Base-by-base conservation (phyloP, 2,113 vertebrate species). In the Atrichornis clamosus region DNA sequence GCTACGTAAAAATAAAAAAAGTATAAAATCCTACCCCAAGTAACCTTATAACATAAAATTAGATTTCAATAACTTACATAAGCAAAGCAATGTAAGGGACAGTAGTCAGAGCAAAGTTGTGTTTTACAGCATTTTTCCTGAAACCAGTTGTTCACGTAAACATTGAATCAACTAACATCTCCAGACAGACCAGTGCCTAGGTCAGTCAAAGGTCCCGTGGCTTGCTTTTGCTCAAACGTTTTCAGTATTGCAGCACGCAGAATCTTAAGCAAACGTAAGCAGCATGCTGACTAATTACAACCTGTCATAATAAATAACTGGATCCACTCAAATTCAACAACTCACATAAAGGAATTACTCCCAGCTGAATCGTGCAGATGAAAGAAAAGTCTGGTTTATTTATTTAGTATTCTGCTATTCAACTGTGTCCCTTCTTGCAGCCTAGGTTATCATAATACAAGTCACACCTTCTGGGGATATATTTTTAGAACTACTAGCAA, bases 401-500 rank as follows among this genome's bases (percentile, higher is more conserved):
- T 80, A 49, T 16, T 73, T 53, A 28, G 14, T 47, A 67, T 84
- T 63, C 39, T 73, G 8, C 89, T 90, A 60, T 18, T 74, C 46
- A 62, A 3, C 39, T 78, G 27, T 33, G n/a, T 19, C 17, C 32
- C 30, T 85, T 91, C 75, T 94, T 68, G 26, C 18, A 96, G 55
- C 27, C 58, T 76, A 80, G 33, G 39, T 81, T 82, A 84, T 88
- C 53, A 86, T 96, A 55, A 87, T 11, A 28, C 26, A 83, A 86
- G 67, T 42, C 74, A 15, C 20, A 79, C 63, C 55, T 95, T 32
- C 50, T 89, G 73, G 39, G 75, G n/a, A 65, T 42, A 49, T 75
- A 86, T 64, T 96, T 96, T 95, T 85, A 88, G 73, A 96, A 70
- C 35, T 76, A 26, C 39, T 75, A 70, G 46, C 79, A 73, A 67